These are phyloP conservation scores for Martes flavigula DNA, from an alignment of 2,797 vertebrate species.

Conservation along the genomic window DNA sequence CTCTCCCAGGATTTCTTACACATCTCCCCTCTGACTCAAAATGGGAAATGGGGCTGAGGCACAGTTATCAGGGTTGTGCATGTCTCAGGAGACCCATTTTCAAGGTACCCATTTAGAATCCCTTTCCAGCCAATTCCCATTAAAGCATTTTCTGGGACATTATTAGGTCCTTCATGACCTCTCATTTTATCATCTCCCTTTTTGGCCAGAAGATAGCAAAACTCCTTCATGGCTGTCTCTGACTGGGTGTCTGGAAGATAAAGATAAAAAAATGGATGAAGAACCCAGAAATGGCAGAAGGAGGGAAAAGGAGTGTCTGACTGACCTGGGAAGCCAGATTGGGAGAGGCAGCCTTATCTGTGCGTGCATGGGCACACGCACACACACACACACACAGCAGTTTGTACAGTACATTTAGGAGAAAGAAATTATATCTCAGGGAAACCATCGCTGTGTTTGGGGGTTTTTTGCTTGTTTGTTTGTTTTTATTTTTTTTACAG, in stretches of 20 bases:
- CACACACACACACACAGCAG: not conserved
- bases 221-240: not conserved
- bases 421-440: not conserved
- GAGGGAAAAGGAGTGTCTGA: not conserved
- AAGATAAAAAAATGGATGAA: not conserved
- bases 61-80: not conserved
- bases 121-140: not conserved
- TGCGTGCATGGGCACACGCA: fast-evolving
- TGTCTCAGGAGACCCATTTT: not conserved
- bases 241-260: not conserved
- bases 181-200: not conserved
- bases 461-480: not conserved
- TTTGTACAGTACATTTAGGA: not conserved
- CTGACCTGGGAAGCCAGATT: not conserved
- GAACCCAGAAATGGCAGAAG: not conserved
- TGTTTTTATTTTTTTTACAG: not conserved
- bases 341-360: not conserved
- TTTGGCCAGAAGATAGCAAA: not conserved
- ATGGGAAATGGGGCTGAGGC: not conserved
- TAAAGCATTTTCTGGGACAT: not conserved
- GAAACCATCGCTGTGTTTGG: not conserved
- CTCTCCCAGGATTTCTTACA: not conserved
- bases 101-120: not conserved
- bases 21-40: not conserved
- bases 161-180: not conserved